Percentiles rank a stretch among this genome's conserved stretches.
Evolutionary conservation across 2,888 invertebrate species (phyloP).

Genomic region (Eustalomyia histrio): DNA sequence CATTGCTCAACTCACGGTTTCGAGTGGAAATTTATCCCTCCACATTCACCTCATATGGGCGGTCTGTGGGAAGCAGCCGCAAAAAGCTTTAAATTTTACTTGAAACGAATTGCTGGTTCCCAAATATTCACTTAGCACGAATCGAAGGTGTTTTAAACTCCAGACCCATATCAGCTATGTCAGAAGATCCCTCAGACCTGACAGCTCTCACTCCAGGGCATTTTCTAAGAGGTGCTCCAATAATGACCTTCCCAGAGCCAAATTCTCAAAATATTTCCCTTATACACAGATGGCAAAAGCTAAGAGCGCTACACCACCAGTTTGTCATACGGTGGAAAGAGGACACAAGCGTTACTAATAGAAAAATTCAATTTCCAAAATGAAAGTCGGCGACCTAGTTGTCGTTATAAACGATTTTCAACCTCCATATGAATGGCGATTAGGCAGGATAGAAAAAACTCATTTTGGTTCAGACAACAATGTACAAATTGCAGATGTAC

Average conservation of each 20-base stretch:
- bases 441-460: too few species aligned
- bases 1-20: conserved; percentile 1
- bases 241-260: conserved; percentile 17
- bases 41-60: too few species aligned
- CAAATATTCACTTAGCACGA: not conserved
- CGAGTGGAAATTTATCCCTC: too few species aligned
- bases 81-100: not conserved
- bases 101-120: not conserved
- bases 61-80: too few species aligned
- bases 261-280: not conserved
- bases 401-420: too few species aligned
- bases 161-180: conserved; percentile 5
- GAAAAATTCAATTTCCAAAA: too few species aligned
- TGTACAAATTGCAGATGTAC: too few species aligned
- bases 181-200: too few species aligned
- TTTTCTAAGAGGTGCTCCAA: conserved; percentile 15
- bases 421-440: too few species aligned
- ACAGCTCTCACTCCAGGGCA: conserved; percentile 9
- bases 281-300: conserved; percentile 19
- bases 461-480: too few species aligned
- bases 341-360: too few species aligned
- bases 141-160: conserved; percentile 24
- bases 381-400: too few species aligned
- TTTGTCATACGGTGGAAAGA: conserved; percentile 24
- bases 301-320: conserved; percentile 8